These are phyloP conservation scores for Mimachlamys varia DNA, from an alignment of 2,888 invertebrate species.

Conservation along the genomic window DNA sequence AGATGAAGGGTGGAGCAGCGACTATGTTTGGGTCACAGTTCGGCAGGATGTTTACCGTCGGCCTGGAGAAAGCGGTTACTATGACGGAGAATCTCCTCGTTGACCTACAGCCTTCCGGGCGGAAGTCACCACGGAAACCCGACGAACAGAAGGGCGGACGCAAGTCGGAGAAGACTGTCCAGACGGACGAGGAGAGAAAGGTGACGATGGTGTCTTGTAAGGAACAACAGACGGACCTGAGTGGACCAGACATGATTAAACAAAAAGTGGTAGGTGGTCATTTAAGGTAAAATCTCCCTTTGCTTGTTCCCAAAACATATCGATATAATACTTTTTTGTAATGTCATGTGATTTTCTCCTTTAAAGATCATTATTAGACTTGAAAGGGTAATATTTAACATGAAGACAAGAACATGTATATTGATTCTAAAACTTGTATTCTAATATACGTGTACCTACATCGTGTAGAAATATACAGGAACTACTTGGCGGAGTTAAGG, in stretches of 20 bases:
- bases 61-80: not conserved
- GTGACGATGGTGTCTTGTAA: constrained; percentile 23
- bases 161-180: not conserved
- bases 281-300: no score
- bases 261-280: not conserved
- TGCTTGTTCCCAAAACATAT: no score
- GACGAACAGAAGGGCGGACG: not conserved
- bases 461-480: no score
- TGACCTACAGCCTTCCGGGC: not conserved
- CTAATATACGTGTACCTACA: no score
- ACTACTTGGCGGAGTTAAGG: no score
- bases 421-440: no score
- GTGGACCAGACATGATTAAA: constrained; percentile 35
- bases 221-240: constrained; percentile 43
- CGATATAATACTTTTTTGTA: no score
- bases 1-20: not conserved
- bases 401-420: no score
- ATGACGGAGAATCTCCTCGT: not conserved
- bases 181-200: not conserved
- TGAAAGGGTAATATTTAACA: no score
- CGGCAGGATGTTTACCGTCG: not conserved
- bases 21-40: not conserved
- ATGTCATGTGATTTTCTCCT: no score
- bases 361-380: no score
- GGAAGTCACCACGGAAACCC: not conserved